Conservation (phyloP, 2,797 vertebrate genomes). For the Cephalopachus bancanus region DNA sequence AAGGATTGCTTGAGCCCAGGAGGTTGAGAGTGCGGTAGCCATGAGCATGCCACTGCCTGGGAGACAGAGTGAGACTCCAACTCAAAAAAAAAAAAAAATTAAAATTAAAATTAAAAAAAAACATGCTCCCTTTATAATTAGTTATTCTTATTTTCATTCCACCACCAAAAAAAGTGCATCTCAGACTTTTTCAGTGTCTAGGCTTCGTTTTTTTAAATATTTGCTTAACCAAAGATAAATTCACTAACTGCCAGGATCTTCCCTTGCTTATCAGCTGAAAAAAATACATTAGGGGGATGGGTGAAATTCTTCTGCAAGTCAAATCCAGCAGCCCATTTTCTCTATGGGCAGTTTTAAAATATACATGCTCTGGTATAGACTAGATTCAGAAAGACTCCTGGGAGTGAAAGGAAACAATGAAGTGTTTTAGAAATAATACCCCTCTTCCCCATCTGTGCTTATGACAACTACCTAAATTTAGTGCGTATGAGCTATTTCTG, state of each 20-base stretch:
- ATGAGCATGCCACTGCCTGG: too few relatives aligned
- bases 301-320: constrained; percentile 46
- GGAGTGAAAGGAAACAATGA: constrained; percentile 7
- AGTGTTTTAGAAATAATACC: background rate
- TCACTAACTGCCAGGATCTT: background rate
- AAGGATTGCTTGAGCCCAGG: too few relatives aligned
- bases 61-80: too few relatives aligned
- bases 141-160: background rate
- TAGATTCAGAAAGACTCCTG: background rate
- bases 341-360: constrained; percentile 48
- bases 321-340: background rate
- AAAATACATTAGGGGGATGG: background rate
- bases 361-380: background rate
- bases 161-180: background rate
- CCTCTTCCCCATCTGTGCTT: background rate
- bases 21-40: too few relatives aligned
- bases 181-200: background rate
- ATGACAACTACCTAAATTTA: background rate
- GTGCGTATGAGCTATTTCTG: background rate
- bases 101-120: background rate
- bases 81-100: too few relatives aligned
- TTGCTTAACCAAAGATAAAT: constrained; percentile 26
- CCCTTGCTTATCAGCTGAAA: constrained; percentile 51
- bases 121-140: background rate
- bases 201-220: constrained; percentile 13